phyloP scores from a whole-genome alignment of 2,113 vertebrate species.

The Menidia beryllina region DNA sequence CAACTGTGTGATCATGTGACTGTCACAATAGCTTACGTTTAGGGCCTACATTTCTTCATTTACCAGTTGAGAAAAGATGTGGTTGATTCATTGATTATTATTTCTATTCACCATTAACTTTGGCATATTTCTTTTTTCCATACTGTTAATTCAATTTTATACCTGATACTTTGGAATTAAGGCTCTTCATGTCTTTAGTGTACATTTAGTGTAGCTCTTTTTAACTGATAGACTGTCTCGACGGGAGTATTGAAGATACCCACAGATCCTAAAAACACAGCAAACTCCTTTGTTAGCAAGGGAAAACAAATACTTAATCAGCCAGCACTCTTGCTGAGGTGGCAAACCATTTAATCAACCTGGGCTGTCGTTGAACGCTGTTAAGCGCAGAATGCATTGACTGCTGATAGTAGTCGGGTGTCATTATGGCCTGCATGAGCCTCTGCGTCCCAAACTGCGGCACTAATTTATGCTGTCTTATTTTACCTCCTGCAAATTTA shows the following conservation, averaged over 20 bases:
- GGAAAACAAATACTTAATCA: conserved; percentile 69
- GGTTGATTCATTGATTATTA: too few relatives aligned
- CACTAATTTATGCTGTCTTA: conserved; percentile 51
- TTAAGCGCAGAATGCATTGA: conserved; percentile 47
- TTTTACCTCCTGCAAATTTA: conserved; percentile 33
- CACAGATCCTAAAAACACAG: conserved; percentile 55
- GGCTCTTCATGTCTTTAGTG: conserved; percentile 10
- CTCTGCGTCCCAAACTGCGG: conserved; percentile 25
- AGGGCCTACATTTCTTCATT: background rate
- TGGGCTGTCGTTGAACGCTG: conserved; percentile 45
- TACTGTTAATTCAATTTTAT: background rate
- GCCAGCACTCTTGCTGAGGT: conserved; percentile 32
- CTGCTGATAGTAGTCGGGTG: conserved; percentile 54
- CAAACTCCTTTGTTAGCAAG: conserved; percentile 37
- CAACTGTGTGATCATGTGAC: background rate
- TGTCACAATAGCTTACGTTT: background rate
- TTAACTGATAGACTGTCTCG: conserved; percentile 52
- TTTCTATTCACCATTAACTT: background rate
- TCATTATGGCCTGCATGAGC: conserved; percentile 46
- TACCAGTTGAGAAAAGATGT: too few relatives aligned
- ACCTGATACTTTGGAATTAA: background rate
- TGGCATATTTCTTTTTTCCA: background rate
- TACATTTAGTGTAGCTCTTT: conserved; percentile 25
- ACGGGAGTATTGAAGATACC: conserved; percentile 46
- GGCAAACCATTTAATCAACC: conserved; percentile 67